Evolutionary conservation across 2,888 invertebrate species (phyloP).

Genomic region (Nomada flava): DNA sequence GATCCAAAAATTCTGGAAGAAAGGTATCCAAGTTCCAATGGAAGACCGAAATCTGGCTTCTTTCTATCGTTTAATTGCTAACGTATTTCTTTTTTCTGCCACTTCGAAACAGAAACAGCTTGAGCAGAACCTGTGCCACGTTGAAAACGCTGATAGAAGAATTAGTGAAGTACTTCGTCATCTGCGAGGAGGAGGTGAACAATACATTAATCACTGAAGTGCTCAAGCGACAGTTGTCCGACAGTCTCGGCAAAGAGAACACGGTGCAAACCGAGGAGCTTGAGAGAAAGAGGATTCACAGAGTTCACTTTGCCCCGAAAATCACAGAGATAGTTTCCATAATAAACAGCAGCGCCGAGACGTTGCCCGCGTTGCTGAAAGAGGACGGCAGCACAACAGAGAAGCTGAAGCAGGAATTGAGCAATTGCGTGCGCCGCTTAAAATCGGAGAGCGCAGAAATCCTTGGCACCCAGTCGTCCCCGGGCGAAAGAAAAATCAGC

Average conservation of each 20-base stretch:
- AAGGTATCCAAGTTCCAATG: slow-evolving; percentile 83
- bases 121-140: slow-evolving; percentile 88
- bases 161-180: slow-evolving; percentile 89
- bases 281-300: slow-evolving; percentile 80
- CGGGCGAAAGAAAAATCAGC: slow-evolving; percentile 61
- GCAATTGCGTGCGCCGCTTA: slow-evolving; percentile 88
- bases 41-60: background rate
- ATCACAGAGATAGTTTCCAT: slow-evolving; percentile 85
- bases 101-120: slow-evolving; percentile 86
- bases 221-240: slow-evolving; percentile 81
- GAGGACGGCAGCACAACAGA: slow-evolving; percentile 85
- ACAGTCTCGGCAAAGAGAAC: slow-evolving; percentile 17
- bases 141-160: slow-evolving; percentile 89
- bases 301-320: slow-evolving; percentile 90
- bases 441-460: slow-evolving; percentile 90
- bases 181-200: slow-evolving; percentile 92
- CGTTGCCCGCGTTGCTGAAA: slow-evolving; percentile 86
- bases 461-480: slow-evolving; percentile 86
- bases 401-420: slow-evolving; percentile 88
- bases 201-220: slow-evolving; percentile 89
- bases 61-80: background rate
- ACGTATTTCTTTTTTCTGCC: background rate
- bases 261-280: slow-evolving; percentile 54
- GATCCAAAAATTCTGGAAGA: slow-evolving; percentile 85
- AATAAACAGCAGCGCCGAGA: slow-evolving; percentile 86